phyloP scores from a whole-genome alignment of 1,140 invertebrate species.

The Neodiprion fabricii region DNA sequence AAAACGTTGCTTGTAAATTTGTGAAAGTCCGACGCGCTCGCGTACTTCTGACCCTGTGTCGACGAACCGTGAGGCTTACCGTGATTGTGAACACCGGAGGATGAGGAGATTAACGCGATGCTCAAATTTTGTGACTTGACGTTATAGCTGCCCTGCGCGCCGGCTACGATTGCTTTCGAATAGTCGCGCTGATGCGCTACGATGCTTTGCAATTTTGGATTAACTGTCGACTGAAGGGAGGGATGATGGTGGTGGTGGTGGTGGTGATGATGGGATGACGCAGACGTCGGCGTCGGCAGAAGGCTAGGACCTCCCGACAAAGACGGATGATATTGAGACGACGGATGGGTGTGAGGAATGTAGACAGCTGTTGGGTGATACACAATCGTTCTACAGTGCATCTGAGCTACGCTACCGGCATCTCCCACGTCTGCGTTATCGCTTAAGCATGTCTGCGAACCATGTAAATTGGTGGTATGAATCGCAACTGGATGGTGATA shows the following conservation, averaged over 20 bases:
- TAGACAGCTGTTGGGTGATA: constrained; percentile 50
- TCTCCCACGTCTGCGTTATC: constrained; percentile 38
- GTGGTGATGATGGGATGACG: constrained; percentile 1
- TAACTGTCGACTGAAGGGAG: neutral
- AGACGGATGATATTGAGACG: constrained; percentile 26
- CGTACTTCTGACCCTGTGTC: constrained; percentile 32
- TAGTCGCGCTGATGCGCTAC: neutral
- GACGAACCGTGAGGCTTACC: constrained; percentile 9
- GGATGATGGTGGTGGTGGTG: neutral
- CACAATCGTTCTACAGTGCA: constrained; percentile 50
- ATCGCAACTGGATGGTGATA: constrained; percentile 47
- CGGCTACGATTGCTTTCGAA: neutral
- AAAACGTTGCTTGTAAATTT: constrained; percentile 31
- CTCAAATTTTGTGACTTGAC: constrained; percentile 9
- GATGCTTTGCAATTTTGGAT: constrained; percentile 1
- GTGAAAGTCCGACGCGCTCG: constrained; percentile 24
- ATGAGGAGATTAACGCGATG: constrained; percentile 7
- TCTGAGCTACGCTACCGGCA: constrained; percentile 32
- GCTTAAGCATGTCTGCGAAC: constrained; percentile 39
- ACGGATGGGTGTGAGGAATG: constrained; percentile 42
- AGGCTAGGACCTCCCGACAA: constrained; percentile 42
- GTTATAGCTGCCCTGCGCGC: neutral
- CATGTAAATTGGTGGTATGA: constrained; percentile 34
- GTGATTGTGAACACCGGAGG: constrained; percentile 10
- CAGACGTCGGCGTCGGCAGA: constrained; percentile 43